Evolutionary conservation across 2,113 vertebrate genomes (phyloP), one percentile per base, ranked within the genome.

Genomic region (Hiodon tergisus): DNA sequence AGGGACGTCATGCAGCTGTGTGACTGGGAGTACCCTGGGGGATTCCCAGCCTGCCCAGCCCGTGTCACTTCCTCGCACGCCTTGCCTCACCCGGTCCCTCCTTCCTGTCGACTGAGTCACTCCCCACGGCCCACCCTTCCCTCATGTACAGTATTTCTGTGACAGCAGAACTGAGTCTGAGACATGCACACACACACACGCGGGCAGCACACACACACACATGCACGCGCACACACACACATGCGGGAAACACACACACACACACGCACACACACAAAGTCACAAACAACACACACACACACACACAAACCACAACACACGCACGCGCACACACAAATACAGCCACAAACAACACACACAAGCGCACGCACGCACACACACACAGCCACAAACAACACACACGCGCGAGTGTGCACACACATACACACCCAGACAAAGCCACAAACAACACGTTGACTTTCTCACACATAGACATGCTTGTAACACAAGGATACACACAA

Each of bases 1-100:
- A 51, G 50, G 31, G 4, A 16, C 31, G 31, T 47, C 13, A 52
- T 55, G 52, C 5, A 11, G 47, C 53, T 31, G 52, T 66, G 17
- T 74, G 61, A 55, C 62, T 69, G 61, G 72, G 72, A 65, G 11
- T 74, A 61, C 72, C 59, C 71, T 9, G 51, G 52, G 72, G 72
- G 53, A 66, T 14, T 74, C 72, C 52, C 72, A 66, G 31, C 46
- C 13, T 66, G 46, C 63, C 6, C 63, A 66, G 46, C 31, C 72
- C 51, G 72, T 74, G 62, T 74, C 72, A 74, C 51, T 65, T 47
- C 60, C 52, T 66, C 61, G 65, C 52, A 47, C 48, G 14, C 31
- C 31, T 31, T 2, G 31, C 31, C 31, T 31, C 31, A 31, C 31
- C 31, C 31, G 31, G 31, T 31, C 31, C 31, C 51, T 73, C 48